phyloP scores from a whole-genome alignment of 2,113 vertebrate genomes.

The Lophochroa leadbeateri region DNA sequence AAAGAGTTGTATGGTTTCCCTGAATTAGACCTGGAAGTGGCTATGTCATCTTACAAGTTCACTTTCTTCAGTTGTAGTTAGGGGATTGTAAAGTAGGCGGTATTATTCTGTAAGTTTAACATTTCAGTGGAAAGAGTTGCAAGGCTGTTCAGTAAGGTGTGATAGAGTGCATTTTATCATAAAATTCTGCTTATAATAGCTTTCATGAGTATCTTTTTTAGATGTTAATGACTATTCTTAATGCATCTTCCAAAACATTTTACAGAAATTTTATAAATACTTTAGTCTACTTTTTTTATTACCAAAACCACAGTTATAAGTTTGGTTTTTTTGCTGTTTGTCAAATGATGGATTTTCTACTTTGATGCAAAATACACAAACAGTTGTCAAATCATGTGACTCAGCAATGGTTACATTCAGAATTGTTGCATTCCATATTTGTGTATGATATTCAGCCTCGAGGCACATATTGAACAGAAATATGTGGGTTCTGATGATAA shows the following conservation, averaged over 20 bases:
- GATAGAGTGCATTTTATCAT: neutral
- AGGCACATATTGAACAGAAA: neutral
- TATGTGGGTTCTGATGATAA: neutral
- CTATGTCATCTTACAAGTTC: neutral
- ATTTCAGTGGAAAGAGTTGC: neutral
- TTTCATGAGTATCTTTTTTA: neutral
- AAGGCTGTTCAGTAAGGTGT: neutral
- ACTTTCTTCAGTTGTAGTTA: constrained; percentile 7
- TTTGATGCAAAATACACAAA: neutral
- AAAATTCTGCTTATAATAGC: neutral
- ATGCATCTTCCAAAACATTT: neutral
- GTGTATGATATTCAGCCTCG: neutral
- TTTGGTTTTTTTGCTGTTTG: neutral
- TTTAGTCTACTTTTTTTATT: neutral
- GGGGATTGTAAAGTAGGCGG: neutral
- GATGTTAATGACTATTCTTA: neutral
- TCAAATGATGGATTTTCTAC: neutral
- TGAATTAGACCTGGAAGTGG: neutral
- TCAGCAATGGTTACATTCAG: neutral
- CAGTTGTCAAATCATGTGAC: neutral
- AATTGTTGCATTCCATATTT: neutral
- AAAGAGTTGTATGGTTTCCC: neutral
- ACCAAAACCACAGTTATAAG: neutral
- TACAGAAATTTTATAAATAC: neutral
- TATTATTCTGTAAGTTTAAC: neutral